phyloP scores from a whole-genome alignment of 2,888 invertebrate species.

The Drosophila lutescens region DNA sequence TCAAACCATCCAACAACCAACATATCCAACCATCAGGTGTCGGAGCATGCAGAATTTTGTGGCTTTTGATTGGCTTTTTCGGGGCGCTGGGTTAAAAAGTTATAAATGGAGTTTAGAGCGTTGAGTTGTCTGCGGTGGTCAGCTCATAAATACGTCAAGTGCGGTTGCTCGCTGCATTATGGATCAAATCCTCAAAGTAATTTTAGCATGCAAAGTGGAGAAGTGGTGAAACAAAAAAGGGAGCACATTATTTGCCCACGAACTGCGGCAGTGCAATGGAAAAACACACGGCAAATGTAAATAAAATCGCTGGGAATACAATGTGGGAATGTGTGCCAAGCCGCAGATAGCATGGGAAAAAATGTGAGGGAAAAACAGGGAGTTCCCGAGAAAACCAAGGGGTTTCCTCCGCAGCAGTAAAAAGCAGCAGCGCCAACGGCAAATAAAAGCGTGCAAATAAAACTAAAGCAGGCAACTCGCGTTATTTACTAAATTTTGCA shows the following conservation, averaged over 20 bases:
- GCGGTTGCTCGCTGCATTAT: slow-evolving; percentile 53
- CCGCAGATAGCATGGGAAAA: slow-evolving; percentile 51
- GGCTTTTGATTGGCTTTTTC: slow-evolving; percentile 76
- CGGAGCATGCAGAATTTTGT: slow-evolving; percentile 71
- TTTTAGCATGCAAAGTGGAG: slow-evolving; percentile 57
- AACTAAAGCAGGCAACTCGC: slow-evolving; percentile 70
- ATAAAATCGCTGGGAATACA: slow-evolving; percentile 69
- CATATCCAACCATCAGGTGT: slow-evolving; percentile 55
- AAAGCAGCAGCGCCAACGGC: slow-evolving; percentile 44
- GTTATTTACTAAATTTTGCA: slow-evolving; percentile 78
- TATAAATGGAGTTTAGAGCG: slow-evolving; percentile 74
- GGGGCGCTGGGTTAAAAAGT: slow-evolving; percentile 50
- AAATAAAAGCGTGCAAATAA: slow-evolving; percentile 62
- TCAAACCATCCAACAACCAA: neutral
- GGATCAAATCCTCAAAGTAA: slow-evolving; percentile 61
- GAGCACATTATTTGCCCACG: slow-evolving; percentile 58
- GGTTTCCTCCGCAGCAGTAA: slow-evolving; percentile 39
- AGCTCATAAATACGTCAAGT: slow-evolving; percentile 73
- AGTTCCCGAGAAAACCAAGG: slow-evolving; percentile 7
- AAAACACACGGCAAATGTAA: slow-evolving; percentile 72
- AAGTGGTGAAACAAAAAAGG: neutral
- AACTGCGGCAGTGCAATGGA: slow-evolving; percentile 78
- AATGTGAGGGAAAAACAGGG: neutral
- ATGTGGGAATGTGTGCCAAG: slow-evolving; percentile 48
- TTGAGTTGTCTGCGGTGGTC: slow-evolving; percentile 54